Conservation (phyloP, 2,797 vertebrate species). For the Phylloscopus collybita region DNA sequence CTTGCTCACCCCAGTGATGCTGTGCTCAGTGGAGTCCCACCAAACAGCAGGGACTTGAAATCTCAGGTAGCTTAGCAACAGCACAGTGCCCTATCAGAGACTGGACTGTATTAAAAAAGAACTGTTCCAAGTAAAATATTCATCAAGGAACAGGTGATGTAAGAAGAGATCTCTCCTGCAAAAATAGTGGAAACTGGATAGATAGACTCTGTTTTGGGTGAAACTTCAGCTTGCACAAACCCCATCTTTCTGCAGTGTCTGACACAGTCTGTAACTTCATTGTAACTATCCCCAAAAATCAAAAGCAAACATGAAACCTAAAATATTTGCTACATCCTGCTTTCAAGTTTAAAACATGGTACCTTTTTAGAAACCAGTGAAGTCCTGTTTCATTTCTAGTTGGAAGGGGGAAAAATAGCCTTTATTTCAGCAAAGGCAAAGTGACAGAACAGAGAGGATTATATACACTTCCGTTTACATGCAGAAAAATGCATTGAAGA, state of each 20-base stretch:
- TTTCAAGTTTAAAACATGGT: not conserved
- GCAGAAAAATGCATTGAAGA: constrained; percentile 20
- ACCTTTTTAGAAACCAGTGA: not conserved
- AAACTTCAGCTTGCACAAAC: not conserved
- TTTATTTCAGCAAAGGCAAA: constrained; percentile 35
- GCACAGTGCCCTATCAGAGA: not conserved
- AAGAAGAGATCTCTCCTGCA: not conserved
- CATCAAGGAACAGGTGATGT: not conserved
- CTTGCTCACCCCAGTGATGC: rapidly evolving
- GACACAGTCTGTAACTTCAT: not conserved
- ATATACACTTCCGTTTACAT: not conserved
- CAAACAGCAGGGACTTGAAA: not conserved
- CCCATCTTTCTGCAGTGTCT: not conserved
- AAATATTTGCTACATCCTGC: not conserved
- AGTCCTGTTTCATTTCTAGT: not conserved
- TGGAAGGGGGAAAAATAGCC: not conserved
- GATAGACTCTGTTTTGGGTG: not conserved
- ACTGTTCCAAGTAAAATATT: not conserved
- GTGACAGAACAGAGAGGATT: constrained; percentile 24
- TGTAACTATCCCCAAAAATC: not conserved
- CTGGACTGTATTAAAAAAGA: not conserved
- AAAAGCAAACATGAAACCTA: not conserved
- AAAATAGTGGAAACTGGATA: not conserved
- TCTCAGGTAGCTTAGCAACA: not conserved
- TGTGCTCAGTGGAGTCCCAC: not conserved